phyloP scores from a whole-genome alignment of 2,888 invertebrate species.

The Globia sparganii region DNA sequence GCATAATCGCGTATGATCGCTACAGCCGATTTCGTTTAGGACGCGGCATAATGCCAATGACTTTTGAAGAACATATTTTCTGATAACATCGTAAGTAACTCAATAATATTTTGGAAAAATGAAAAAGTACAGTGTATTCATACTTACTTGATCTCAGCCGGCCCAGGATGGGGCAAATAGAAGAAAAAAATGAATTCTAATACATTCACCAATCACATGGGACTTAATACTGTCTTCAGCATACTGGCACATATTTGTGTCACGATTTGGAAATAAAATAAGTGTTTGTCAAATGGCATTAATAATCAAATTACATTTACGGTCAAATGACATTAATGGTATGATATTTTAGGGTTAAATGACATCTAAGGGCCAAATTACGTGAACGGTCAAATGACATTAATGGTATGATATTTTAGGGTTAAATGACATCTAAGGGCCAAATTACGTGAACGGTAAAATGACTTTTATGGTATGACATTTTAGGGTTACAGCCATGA shows the following conservation, averaged over 20 bases:
- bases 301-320: no score
- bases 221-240: slow-evolving; percentile 41
- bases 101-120: slow-evolving; percentile 20
- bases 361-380: background rate
- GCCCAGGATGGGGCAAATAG: slow-evolving; percentile 52
- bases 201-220: slow-evolving; percentile 57
- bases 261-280: slow-evolving; percentile 1
- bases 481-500: background rate
- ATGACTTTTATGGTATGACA: background rate
- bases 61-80: background rate
- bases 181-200: slow-evolving; percentile 51
- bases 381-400: background rate
- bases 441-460: background rate
- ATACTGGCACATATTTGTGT: slow-evolving; percentile 7
- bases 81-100: background rate
- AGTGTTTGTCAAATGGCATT: background rate
- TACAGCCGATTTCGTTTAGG: no score
- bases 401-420: no score
- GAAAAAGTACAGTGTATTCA: slow-evolving; percentile 19
- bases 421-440: background rate
- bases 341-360: background rate
- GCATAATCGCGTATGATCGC: background rate
- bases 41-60: background rate
- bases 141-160: slow-evolving; percentile 52
- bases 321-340: no score